These are phyloP conservation scores for Triplophysa bombifrons DNA, from an alignment of 2,797 vertebrate species.

Conservation along the genomic window DNA sequence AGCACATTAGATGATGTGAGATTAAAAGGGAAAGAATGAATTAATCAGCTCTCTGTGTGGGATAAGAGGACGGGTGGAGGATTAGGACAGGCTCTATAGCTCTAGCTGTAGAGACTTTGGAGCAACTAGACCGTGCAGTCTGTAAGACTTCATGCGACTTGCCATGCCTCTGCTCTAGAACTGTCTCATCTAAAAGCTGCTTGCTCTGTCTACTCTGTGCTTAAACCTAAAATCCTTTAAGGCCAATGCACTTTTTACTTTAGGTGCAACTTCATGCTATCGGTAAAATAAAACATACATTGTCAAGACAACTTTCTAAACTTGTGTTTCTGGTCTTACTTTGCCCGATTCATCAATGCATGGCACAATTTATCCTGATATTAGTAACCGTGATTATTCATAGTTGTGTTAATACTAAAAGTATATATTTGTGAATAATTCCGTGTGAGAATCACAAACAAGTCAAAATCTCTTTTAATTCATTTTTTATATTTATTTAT, in stretches of 20 bases:
- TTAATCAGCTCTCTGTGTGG: constrained; percentile 63
- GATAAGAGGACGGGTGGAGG: constrained; percentile 24
- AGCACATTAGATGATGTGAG: constrained; percentile 68
- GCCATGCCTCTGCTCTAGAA: not conserved
- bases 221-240: constrained; percentile 9
- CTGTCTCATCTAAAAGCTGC: not conserved
- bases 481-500: too few species aligned
- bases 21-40: constrained; percentile 64
- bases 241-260: not conserved
- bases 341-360: too few species aligned
- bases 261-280: not conserved
- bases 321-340: too few species aligned
- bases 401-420: too few species aligned
- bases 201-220: not conserved
- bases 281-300: too few species aligned
- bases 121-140: constrained; percentile 3
- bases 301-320: too few species aligned
- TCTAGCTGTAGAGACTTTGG: constrained; percentile 24
- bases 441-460: too few species aligned
- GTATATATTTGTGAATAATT: too few species aligned
- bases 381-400: too few species aligned
- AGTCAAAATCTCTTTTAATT: too few species aligned
- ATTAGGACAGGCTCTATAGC: constrained; percentile 36
- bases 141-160: not conserved
- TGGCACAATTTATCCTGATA: too few species aligned